phyloP scores from a whole-genome alignment of 2,888 invertebrate species.

The Eupithecia insigniata region DNA sequence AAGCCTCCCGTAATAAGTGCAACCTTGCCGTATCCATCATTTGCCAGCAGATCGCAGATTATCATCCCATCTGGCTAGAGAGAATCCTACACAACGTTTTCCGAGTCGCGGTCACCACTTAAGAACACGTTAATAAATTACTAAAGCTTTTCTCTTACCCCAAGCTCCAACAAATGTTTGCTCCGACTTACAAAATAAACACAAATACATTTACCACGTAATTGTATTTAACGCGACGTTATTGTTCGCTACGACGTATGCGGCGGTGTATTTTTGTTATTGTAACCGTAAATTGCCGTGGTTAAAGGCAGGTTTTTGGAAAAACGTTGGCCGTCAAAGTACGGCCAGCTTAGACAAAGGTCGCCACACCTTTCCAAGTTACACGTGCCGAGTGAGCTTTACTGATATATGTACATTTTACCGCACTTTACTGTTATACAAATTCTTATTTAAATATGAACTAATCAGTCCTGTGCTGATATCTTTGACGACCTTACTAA shows the following conservation, averaged over 20 bases:
- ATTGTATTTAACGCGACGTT: conserved; percentile 81
- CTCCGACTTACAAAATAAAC: conserved; percentile 77
- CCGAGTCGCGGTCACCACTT: neutral
- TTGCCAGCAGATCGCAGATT: neutral
- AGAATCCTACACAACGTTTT: neutral
- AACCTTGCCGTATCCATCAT: neutral
- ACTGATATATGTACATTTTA: neutral
- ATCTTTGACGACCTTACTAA: no score
- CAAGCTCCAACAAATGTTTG: conserved; percentile 57
- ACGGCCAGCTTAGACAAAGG: neutral
- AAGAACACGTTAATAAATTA: neutral
- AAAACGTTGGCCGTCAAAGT: neutral
- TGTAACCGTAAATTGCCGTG: conserved; percentile 45
- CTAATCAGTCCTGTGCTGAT: neutral
- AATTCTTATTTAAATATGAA: neutral
- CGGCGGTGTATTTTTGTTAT: conserved; percentile 66
- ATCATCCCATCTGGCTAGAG: neutral
- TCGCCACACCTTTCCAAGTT: neutral
- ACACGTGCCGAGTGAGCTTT: neutral
- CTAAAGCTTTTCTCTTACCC: conserved; percentile 27
- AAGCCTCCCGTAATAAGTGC: no score
- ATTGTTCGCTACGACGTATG: conserved; percentile 69
- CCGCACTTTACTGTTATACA: neutral
- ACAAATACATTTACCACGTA: conserved; percentile 76
- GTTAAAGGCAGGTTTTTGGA: conserved; percentile 27